These are phyloP conservation scores for Platichthys stellatus DNA, from an alignment of 2,113 vertebrate species.

Conservation along the genomic window DNA sequence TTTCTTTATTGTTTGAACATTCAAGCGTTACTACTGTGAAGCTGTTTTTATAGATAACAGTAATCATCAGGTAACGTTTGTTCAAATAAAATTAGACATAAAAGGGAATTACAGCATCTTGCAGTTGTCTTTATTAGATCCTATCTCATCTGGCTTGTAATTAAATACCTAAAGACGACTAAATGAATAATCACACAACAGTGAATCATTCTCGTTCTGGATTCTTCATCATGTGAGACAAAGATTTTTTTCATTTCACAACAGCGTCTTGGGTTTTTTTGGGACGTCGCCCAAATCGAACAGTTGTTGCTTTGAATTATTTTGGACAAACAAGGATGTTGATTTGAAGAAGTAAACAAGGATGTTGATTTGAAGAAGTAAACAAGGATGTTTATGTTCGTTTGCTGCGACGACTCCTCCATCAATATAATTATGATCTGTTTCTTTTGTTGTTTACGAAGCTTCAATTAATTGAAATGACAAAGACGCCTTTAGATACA, in stretches of 20 bases:
- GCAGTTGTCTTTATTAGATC: too few species aligned
- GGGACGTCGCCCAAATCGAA: too few species aligned
- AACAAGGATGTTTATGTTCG: too few species aligned
- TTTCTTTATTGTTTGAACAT: not conserved
- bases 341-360: too few species aligned
- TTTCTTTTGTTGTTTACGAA: not conserved
- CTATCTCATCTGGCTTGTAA: too few species aligned
- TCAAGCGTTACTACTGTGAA: not conserved
- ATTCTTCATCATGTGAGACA: too few species aligned
- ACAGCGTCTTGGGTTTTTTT: too few species aligned
- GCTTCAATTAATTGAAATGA: not conserved
- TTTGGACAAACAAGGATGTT: not conserved
- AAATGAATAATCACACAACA: not conserved
- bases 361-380: too few species aligned
- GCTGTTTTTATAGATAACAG: not conserved
- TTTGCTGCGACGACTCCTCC: not conserved
- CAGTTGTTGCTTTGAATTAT: too few species aligned
- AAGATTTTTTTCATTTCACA: too few species aligned
- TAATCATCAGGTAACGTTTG: not conserved
- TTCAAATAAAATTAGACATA: not conserved
- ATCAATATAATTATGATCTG: not conserved
- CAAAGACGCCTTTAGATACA: not conserved
- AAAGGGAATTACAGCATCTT: not conserved
- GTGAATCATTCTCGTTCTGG: too few species aligned
- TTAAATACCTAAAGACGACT: not conserved